Evolutionary conservation across 2,888 invertebrate species (phyloP), one percentile per base, ranked within the genome.

Genomic region (Pristionchus arcanus): DNA sequence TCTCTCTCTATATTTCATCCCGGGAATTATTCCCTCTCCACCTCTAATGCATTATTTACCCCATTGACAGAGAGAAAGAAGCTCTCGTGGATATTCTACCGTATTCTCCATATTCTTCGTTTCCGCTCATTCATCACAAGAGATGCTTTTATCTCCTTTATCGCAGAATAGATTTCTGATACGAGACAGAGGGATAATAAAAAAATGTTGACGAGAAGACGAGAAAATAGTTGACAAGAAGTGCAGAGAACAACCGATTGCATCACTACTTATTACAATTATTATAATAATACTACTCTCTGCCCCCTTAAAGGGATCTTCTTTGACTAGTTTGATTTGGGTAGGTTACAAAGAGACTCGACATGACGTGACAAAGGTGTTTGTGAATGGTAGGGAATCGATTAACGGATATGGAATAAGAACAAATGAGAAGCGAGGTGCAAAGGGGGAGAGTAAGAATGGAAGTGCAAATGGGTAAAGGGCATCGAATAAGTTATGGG

Each of bases 11-110:
- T 63, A 63, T 68, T 68, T 87, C 68, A 68, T 63, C 87, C 53
- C 66, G 63, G 49, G 87, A 87, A 87, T 68, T 68, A 53, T 53
- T 87, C 87, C 25, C 53, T 71, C 74, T 53, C 55, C 85, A 34
- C 74, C 71, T 74, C 74, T 88, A 88, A 88, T 88, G 87, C 87
- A 88, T 88, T 88, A 88, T 88, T 88, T 88, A 88, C 87, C 68
- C 49, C 87, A 55, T 55, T 55, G 84, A 85, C 84, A 85, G 84
- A 85, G 81, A 71, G 81, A 81, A 81, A 81, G 81, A 49, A 42
- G 49, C n/a, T 63, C 42, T 49, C 9, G 28, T 28, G 49, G 49
- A n/a, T 81, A 49, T 49, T 49, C 42, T 49, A 81, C 81, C 81
- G 81, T 81, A 81, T 81, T 81, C 81, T 81, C 81, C 81, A 53